phyloP scores from a whole-genome alignment of 2,888 invertebrate species.

The Gymnocheta viridis region DNA sequence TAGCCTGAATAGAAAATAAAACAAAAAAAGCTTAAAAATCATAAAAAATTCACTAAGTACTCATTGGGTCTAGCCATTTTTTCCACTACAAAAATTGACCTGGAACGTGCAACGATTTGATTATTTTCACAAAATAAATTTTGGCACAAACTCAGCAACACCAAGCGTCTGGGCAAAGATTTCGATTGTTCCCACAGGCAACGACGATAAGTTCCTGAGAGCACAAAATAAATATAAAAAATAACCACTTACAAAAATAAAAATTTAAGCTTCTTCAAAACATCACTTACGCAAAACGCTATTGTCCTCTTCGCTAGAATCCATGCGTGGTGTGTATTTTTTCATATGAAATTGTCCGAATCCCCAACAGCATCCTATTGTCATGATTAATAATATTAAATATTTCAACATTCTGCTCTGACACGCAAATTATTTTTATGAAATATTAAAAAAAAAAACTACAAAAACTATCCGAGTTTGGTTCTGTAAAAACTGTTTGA shows the following conservation, averaged over 20 bases:
- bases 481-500: constrained; percentile 43
- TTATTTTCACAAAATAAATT: constrained; percentile 81
- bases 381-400: constrained; percentile 48
- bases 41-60: constrained; percentile 75
- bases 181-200: constrained; percentile 81
- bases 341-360: constrained; percentile 79
- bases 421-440: not conserved
- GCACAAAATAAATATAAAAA: not conserved
- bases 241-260: not conserved
- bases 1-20: not conserved
- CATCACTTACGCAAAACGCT: constrained; percentile 75
- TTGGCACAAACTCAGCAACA: constrained; percentile 79
- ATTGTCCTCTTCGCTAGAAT: constrained; percentile 75
- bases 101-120: constrained; percentile 79
- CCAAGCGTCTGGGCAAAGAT: constrained; percentile 79
- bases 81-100: constrained; percentile 82
- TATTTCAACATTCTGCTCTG: constrained; percentile 50
- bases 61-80: constrained; percentile 81
- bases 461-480: constrained; percentile 48
- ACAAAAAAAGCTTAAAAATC: constrained; percentile 13
- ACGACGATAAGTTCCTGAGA: constrained; percentile 79
- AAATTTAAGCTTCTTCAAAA: not conserved
- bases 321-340: constrained; percentile 76
- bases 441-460: not conserved
- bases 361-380: constrained; percentile 70